Evolutionary conservation across 2,888 invertebrate species (phyloP).

Genomic region (Rhorus exstirpatorius): DNA sequence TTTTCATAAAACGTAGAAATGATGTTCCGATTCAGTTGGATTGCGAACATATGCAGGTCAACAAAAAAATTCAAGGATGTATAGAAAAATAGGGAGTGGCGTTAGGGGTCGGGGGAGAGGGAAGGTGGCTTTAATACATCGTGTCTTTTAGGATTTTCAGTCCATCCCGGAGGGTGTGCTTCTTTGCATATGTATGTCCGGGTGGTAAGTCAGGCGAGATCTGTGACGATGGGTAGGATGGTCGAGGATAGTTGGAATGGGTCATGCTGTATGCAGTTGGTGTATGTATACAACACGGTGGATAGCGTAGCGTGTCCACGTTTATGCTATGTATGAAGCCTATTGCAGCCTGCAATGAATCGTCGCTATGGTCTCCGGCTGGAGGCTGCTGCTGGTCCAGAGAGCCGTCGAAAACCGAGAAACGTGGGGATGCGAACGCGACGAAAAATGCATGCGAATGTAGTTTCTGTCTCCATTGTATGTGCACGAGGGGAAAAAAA

Average conservation of each 20-base stretch:
- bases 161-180: slow-evolving; percentile 21
- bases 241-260: slow-evolving; percentile 3
- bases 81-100: slow-evolving; percentile 15
- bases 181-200: slow-evolving; percentile 61
- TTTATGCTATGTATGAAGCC: slow-evolving; percentile 27
- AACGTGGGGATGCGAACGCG: slow-evolving; percentile 31
- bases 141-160: slow-evolving; percentile 52
- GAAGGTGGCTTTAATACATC: slow-evolving; percentile 32
- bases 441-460: slow-evolving; percentile 67
- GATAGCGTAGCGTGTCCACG: slow-evolving; percentile 36
- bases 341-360: slow-evolving; percentile 61
- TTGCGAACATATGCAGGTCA: slow-evolving; percentile 27
- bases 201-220: slow-evolving; percentile 49
- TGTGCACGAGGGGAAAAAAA: slow-evolving; percentile 27
- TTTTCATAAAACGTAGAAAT: not conserved
- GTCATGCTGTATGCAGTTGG: not conserved
- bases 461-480: slow-evolving; percentile 65
- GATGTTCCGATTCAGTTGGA: slow-evolving; percentile 5
- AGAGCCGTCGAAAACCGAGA: slow-evolving; percentile 52
- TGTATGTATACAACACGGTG: not conserved
- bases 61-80: slow-evolving; percentile 29
- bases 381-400: slow-evolving; percentile 58
- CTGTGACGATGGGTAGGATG: not conserved
- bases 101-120: not conserved
- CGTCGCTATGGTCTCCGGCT: slow-evolving; percentile 54